Evolutionary conservation across 2,888 invertebrate genomes (phyloP).

Genomic region (Drosophila hamatofila): DNA sequence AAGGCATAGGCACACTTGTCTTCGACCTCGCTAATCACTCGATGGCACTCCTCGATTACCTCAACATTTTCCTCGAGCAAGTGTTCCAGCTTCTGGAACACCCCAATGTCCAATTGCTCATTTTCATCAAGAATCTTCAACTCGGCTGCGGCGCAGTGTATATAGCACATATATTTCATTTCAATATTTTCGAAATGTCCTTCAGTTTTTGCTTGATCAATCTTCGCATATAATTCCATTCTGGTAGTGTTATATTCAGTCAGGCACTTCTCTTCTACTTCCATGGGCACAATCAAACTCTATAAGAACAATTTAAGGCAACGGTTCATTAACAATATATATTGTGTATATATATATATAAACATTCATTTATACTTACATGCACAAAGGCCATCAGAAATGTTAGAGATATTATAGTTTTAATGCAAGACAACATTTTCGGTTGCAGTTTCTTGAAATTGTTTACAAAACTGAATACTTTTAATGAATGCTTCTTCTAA

Average conservation of each 20-base stretch:
- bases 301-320: background rate
- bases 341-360: too few relatives aligned
- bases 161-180: conserved; percentile 28
- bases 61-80: background rate
- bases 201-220: conserved; percentile 4
- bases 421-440: background rate
- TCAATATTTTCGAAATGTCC: conserved; percentile 9
- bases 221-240: background rate
- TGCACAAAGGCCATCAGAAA: conserved; percentile 5
- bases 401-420: background rate
- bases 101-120: background rate
- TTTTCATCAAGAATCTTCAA: conserved; percentile 19
- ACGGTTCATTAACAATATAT: too few relatives aligned
- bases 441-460: background rate
- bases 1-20: conserved; percentile 24
- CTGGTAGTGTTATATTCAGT: conserved; percentile 3
- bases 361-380: conserved; percentile 1
- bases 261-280: conserved; percentile 8
- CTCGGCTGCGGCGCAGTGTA: conserved; percentile 16
- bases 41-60: conserved; percentile 2
- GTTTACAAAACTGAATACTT: too few relatives aligned
- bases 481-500: too few relatives aligned
- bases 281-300: conserved; percentile 12
- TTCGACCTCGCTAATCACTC: background rate
- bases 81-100: background rate